Base-by-base conservation (phyloP, 2,797 vertebrate species). In the Typhlichthys subterraneus region DNA sequence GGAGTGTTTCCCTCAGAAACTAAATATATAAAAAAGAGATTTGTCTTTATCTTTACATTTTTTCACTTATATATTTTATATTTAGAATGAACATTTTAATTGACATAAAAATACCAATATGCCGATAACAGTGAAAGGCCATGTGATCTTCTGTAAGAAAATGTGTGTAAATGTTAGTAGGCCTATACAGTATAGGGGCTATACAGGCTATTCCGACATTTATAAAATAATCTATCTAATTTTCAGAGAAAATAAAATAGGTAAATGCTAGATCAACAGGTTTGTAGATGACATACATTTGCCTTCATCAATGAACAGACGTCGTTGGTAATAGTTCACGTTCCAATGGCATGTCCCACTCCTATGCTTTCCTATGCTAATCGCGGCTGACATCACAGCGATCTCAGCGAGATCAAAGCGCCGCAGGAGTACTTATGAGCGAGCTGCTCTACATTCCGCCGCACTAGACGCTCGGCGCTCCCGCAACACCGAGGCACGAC, bases 361-460 rank as follows among this genome's bases (percentile, higher is more conserved):
- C 79, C 81, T 15, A 82, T 65, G 83, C 90, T 93, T 93, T 95
- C 92, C 94, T 95, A 96, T 97, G 95, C 90, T 94, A 96, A 97
- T 96, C 9, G 59, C 0, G 72, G 66, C 87, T 97, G 95, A 96
- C 95, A 94, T 96, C 95, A 96, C 33, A 14, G 38, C 38, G 8
- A 29, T 29, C 45, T 75, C 91, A 79, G 85, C 72, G 92, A 90
- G 92, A 93, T 95, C 91, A 94, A 95, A 94, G 94, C 77, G 45
- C 81, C 81, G 69, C 88, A 74, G 87, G 78, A 76, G 83, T 85
- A 87, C 85, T 93, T 93, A 95, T 92, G 92, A 90, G 83, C 38
- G 74, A 81, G 71, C 74, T 83, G 75, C 70, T 49, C 29, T 14
- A 81, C 84, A 51, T 78, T 81, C 81, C 69, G 60, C 81, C 58